These are phyloP conservation scores for Mormyrus lacerda DNA, from an alignment of 2,113 vertebrate species.

Conservation along the genomic window DNA sequence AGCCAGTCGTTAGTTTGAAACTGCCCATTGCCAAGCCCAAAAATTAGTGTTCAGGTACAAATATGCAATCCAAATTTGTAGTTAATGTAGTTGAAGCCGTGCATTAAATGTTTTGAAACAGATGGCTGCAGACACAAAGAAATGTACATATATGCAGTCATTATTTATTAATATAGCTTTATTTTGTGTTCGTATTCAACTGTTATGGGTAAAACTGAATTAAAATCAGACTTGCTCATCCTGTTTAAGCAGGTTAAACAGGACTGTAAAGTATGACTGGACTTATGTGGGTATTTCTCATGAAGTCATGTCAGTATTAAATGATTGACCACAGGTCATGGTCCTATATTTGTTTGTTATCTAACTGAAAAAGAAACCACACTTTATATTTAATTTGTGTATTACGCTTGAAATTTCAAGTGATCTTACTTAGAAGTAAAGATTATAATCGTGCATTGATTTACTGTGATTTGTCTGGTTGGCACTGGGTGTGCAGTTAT, in stretches of 20 bases:
- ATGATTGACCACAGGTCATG: not conserved
- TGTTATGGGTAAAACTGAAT: not conserved
- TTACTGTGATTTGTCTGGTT: not conserved
- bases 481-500: not conserved
- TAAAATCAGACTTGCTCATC: not conserved
- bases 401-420: not conserved
- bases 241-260: not conserved
- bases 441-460: not conserved
- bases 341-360: not conserved
- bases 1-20: not conserved
- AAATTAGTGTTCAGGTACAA: not conserved
- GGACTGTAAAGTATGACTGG: not conserved
- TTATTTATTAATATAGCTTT: not conserved
- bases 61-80: not conserved
- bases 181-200: not conserved
- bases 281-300: not conserved
- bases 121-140: not conserved
- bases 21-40: not conserved
- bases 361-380: not conserved
- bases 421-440: not conserved
- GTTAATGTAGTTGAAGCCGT: not conserved
- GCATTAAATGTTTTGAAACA: not conserved
- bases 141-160: not conserved
- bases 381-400: not conserved
- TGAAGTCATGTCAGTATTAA: not conserved